Evolutionary conservation across 2,113 vertebrate genomes (phyloP), one percentile per base, ranked within the genome.

Genomic region (Bufo gargarizans): DNA sequence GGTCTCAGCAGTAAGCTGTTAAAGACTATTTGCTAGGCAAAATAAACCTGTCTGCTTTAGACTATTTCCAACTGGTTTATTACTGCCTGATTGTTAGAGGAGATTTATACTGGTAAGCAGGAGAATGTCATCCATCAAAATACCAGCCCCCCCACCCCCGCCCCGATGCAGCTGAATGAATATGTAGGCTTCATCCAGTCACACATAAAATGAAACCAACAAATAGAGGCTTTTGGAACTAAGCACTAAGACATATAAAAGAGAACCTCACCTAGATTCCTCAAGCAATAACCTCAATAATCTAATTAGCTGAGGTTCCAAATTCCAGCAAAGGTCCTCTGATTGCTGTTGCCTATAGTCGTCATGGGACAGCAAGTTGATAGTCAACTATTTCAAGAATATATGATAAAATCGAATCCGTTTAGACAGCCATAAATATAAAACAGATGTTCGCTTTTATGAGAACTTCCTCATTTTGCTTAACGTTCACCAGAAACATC

Each of bases 21-120:
- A 19, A 59, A 76, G 12, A 61, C 56, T 77, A 77, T 77, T 61
- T 61, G n/a, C 84, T 13, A 58, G 19, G 71, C 58, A 49, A 55
- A 85, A 74, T 77, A 71, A 74, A 76, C 16, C 14, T 58, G 83
- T 71, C 69, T 56, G 50, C 19, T 22, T 76, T 85, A 71, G 50
- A 58, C 55, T 77, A 61, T 63, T 59, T 86, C 71, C 84, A 63
- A 58, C 71, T 61, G 55, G 45, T 86, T 77, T 19, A 77, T 86
- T 77, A 86, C 43, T 43, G 43, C 33, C 43, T 56, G 56, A 43
- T 69, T 77, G 55, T 77, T 77, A 85, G 3, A 47, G n/a, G 43
- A 63, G 84, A 77, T 59, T 76, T 58, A 86, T 72, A 58, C 22
- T n/a, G 45, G 10, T 76, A 49, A 76, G 53, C 43, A 85, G 47